Base-by-base conservation (phyloP, 1,140 invertebrate species). In the Pogonognathellus flavescens region DNA sequence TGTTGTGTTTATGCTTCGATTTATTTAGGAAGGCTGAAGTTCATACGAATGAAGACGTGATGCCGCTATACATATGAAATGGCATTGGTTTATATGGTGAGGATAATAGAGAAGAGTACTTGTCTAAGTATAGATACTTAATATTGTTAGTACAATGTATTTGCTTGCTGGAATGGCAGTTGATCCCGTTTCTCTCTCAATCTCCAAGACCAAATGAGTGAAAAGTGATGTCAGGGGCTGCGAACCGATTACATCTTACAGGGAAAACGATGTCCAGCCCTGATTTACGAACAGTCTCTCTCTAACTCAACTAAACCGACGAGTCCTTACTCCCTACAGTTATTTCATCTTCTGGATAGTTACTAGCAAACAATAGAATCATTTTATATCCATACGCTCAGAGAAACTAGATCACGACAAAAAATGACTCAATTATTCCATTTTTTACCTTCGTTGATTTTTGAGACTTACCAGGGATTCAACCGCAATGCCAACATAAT, bases 141-240 rank as follows among this genome's bases (percentile, higher is more conserved):
- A 41, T 41, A 41, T 41, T 41, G 31, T 41, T 1, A 41, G 31
- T 41, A 41, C 31, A 41, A 41, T 41, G 31, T 41, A 41, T 41
- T 76, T 25, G 41, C 70, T 76, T 50, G 70, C 10, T 50, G 41
- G 31, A 49, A 49, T 50, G n/a, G 70, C 70, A 55, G 80, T 81
- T 81, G 80, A 81, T 81, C 80, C 70, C 80, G 80, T 81, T 81
- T 41, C 80, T 55, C 80, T 57, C 50, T 41, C 52, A 14, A 81
- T 55, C 50, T 31, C 80, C 20, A 81, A 18, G 22, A 81, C 80
- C 53, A 81, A 81, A 81, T 81, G 80, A 81, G 80, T 81, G 80
- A 81, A 81, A 81, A 81, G 55, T 81, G 80, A 81, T 81, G 80
- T 81, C 80, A 81, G 50, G 52, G 55, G 50, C 70, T 76, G 70